Conservation (phyloP, 1,140 invertebrate species). For the Rhyacophila brunnea region DNA sequence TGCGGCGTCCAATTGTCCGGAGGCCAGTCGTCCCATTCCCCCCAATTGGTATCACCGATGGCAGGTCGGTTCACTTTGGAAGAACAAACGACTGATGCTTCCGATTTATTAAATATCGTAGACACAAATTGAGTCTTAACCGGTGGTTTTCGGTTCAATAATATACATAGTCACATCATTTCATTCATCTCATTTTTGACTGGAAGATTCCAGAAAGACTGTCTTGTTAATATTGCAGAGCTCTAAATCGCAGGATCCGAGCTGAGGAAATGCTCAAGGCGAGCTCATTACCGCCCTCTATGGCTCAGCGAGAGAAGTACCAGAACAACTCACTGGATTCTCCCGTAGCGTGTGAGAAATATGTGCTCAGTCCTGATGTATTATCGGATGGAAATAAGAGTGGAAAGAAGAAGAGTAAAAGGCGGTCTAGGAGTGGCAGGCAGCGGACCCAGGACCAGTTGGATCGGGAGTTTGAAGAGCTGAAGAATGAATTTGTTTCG, state of each 20-base stretch:
- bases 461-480: constrained; percentile 17
- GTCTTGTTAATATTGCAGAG: constrained; percentile 46
- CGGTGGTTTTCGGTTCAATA: too few relatives aligned
- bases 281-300: constrained; percentile 66
- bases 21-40: too few relatives aligned
- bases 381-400: constrained; percentile 37
- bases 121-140: too few relatives aligned
- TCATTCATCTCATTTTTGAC: too few relatives aligned
- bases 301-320: constrained; percentile 62
- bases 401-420: constrained; percentile 37
- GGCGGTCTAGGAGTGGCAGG: constrained; percentile 34
- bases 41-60: too few relatives aligned
- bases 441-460: constrained; percentile 5
- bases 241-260: constrained; percentile 65
- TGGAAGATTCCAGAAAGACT: too few relatives aligned
- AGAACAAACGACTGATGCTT: too few relatives aligned
- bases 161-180: too few relatives aligned
- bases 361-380: constrained; percentile 40
- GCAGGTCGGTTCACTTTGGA: too few relatives aligned
- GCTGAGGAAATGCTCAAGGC: constrained; percentile 66
- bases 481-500: constrained; percentile 11
- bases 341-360: constrained; percentile 39
- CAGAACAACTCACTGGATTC: constrained; percentile 38
- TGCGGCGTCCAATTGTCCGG: too few relatives aligned
- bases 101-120: too few relatives aligned